Percentiles rank a stretch among this genome's conserved stretches.
These are phyloP conservation scores for Drosophila parvula DNA, from an alignment of 1,140 invertebrate species.

Conservation along the genomic window DNA sequence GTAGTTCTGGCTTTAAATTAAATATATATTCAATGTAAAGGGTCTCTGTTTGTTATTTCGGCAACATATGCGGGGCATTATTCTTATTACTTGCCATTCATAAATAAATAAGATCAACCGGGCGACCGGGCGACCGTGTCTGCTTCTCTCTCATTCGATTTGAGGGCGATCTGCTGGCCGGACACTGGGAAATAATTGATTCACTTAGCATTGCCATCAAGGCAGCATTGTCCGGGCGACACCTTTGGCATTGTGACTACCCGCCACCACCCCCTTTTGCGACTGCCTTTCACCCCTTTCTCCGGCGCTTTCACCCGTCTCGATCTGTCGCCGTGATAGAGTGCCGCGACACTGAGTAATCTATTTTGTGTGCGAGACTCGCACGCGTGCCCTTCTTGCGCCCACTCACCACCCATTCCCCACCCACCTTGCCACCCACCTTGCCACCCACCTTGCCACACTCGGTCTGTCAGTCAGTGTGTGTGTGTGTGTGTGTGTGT, in stretches of 20 bases:
- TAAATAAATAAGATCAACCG: conserved; percentile 8
- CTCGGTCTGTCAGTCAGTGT: not conserved
- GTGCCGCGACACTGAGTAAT: conserved; percentile 79
- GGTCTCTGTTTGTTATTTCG: not conserved
- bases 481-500: conserved; percentile 4
- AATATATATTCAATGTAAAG: too few species aligned
- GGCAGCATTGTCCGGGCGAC: conserved; percentile 35
- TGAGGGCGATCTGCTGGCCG: conserved; percentile 7
- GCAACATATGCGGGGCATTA: not conserved
- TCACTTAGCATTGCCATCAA: conserved; percentile 41
- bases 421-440: not conserved
- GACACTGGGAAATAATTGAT: conserved; percentile 28
- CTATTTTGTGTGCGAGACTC: conserved; percentile 70
- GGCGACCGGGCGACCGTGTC: too few species aligned
- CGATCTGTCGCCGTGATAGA: conserved; percentile 65
- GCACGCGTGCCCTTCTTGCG: not conserved
- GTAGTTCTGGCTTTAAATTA: too few species aligned
- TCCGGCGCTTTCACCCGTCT: conserved; percentile 1
- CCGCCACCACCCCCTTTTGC: not conserved
- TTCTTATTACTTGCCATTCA: conserved; percentile 6
- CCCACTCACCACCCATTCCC: not conserved
- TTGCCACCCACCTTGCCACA: not conserved
- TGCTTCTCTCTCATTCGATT: not conserved
- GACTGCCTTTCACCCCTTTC: not conserved
- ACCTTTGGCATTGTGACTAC: conserved; percentile 18